Conservation (phyloP, 2,888 invertebrate species). For the Andrena chrysosceles region DNA sequence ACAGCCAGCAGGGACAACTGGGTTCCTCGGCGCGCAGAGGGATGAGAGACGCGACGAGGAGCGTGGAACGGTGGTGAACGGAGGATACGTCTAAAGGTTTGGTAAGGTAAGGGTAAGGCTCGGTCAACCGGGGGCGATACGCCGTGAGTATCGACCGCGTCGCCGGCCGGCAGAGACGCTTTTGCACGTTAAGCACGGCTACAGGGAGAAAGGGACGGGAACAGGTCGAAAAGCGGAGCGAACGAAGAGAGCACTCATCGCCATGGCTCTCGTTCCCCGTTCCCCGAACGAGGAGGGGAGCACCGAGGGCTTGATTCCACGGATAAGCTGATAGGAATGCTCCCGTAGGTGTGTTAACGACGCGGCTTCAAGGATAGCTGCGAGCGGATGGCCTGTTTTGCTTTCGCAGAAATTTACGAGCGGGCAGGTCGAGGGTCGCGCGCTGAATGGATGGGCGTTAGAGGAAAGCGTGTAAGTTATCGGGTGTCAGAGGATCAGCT, state of each 20-base stretch:
- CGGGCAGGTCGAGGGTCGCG: not conserved
- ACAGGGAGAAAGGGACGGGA: constrained; percentile 37
- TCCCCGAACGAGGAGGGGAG: not conserved
- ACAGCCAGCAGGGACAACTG: not conserved
- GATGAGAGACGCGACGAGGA: not conserved
- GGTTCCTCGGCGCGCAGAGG: not conserved
- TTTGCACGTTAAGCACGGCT: constrained; percentile 66
- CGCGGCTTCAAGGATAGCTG: not conserved
- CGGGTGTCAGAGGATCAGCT: too few relatives aligned
- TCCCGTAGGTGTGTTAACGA: constrained; percentile 15
- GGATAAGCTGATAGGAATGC: constrained; percentile 10
- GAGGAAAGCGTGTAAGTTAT: too few relatives aligned
- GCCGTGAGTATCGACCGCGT: constrained; percentile 75
- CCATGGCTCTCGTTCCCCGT: constrained; percentile 18
- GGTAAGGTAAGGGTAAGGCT: constrained; percentile 70
- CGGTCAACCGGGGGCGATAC: constrained; percentile 73
- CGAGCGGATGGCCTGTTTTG: not conserved
- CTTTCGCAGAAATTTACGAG: not conserved
- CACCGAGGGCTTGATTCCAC: not conserved
- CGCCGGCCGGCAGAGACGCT: constrained; percentile 68
- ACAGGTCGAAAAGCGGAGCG: constrained; percentile 46
- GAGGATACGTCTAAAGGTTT: constrained; percentile 57
- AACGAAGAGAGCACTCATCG: constrained; percentile 14
- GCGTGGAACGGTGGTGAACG: constrained; percentile 27
- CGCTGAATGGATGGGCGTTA: not conserved